phyloP scores from a whole-genome alignment of 1,140 invertebrate genomes.

The Muscidifurax raptorellus region DNA sequence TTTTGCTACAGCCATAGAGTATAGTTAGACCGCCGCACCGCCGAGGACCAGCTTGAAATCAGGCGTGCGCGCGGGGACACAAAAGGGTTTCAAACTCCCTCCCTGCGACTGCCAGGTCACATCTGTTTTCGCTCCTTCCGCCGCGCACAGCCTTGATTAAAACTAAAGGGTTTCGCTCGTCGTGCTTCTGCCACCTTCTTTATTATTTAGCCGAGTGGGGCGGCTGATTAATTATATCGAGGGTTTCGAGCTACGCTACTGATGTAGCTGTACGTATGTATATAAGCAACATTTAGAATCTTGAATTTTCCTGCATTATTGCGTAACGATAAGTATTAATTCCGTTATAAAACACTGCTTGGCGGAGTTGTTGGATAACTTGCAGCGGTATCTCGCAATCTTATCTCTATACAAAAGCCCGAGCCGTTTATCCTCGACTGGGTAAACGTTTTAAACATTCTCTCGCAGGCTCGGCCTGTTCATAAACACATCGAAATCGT shows the following conservation, averaged over 20 bases:
- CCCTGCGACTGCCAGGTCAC: neutral
- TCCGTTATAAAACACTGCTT: too few species aligned
- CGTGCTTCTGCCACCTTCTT: constrained; percentile 25
- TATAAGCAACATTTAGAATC: too few species aligned
- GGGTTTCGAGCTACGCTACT: constrained; percentile 44
- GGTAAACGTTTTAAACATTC: constrained; percentile 18
- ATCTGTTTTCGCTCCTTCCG: constrained; percentile 53
- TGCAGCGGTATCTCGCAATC: too few species aligned
- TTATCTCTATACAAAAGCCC: too few species aligned
- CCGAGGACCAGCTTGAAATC: neutral
- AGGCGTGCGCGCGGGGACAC: neutral
- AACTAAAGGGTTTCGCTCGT: constrained; percentile 52
- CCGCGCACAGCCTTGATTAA: constrained; percentile 56
- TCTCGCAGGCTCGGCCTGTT: neutral
- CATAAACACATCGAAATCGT: neutral
- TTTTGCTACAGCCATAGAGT: neutral
- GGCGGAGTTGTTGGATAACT: too few species aligned
- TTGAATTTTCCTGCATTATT: too few species aligned
- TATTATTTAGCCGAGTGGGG: constrained; percentile 24
- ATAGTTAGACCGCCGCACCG: too few species aligned
- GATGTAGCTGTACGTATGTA: neutral
- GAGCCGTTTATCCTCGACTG: constrained; percentile 50
- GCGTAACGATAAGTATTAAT: too few species aligned
- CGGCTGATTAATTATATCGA: constrained; percentile 44
- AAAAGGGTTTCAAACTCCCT: constrained; percentile 35